Percentiles rank a stretch among this genome's conserved stretches.
Evolutionary conservation across 2,797 vertebrate genomes (phyloP).

Genomic region (Argya squamiceps): DNA sequence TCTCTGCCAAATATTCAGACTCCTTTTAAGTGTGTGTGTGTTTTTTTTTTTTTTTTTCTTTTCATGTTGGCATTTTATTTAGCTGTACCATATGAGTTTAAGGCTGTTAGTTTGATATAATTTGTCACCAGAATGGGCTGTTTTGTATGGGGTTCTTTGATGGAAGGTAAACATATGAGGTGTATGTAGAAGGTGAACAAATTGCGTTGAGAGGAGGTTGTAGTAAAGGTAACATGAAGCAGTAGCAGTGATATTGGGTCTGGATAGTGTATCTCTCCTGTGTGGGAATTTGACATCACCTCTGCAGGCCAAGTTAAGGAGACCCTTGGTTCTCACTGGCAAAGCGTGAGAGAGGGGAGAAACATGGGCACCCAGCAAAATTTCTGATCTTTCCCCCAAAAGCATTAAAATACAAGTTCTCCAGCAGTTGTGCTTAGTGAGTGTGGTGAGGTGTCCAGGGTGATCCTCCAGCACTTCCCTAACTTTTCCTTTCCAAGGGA

Average conservation of each 20-base stretch:
- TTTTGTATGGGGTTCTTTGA: slow-evolving; percentile 22
- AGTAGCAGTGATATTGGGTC: neutral
- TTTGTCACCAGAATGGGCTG: slow-evolving; percentile 10
- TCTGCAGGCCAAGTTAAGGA: neutral
- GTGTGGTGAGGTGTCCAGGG: neutral
- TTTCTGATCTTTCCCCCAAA: neutral
- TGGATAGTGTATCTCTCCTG: neutral
- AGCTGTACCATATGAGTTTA: slow-evolving; percentile 20
- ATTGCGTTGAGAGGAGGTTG: neutral
- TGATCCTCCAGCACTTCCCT: neutral
- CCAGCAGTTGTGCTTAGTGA: neutral
- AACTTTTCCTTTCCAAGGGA: neutral
- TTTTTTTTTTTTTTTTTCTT: neutral
- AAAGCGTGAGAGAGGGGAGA: neutral
- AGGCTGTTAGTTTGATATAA: slow-evolving; percentile 15
- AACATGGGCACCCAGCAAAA: neutral
- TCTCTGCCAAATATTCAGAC: slow-evolving; percentile 66
- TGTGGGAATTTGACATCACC: neutral
- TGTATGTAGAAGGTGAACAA: slow-evolving; percentile 10
- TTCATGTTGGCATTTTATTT: slow-evolving; percentile 71
- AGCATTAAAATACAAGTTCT: neutral
- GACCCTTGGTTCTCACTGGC: neutral
- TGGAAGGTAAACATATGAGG: slow-evolving; percentile 5
- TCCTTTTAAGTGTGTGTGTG: neutral
- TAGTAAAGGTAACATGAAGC: neutral